Conservation (phyloP, 2,113 vertebrate genomes). For the Gavia stellata region DNA sequence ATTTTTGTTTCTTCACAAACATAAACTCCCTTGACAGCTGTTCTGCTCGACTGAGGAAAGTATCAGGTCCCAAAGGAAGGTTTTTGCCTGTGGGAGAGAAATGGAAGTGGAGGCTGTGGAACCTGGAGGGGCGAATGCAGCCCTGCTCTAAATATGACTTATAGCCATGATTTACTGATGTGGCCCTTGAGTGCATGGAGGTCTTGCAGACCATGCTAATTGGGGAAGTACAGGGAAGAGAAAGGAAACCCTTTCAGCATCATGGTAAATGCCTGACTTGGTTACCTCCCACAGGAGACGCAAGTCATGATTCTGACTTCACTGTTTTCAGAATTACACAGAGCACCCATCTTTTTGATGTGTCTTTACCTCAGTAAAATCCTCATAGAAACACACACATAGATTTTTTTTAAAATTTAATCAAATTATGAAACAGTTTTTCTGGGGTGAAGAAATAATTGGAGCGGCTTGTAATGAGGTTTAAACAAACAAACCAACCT, state of each 20-base stretch:
- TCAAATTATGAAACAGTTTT: background rate
- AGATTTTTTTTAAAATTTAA: background rate
- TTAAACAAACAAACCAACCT: background rate
- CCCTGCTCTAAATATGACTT: background rate
- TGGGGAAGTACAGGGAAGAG: background rate
- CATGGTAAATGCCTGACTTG: background rate
- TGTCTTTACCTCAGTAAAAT: background rate
- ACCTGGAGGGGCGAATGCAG: background rate
- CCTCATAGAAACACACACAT: background rate
- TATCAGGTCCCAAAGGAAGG: background rate
- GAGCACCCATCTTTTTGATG: background rate
- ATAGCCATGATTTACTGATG: background rate
- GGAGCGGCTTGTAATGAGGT: background rate
- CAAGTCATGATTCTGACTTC: background rate
- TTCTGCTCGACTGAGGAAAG: background rate
- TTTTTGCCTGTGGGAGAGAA: background rate
- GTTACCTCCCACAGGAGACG: background rate
- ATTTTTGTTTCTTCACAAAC: conserved; percentile 48
- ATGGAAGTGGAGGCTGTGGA: background rate
- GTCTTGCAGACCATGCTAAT: background rate
- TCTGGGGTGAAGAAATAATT: background rate
- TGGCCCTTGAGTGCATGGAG: background rate
- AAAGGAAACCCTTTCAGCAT: conserved; percentile 27
- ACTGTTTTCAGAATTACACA: background rate
- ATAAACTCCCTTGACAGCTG: conserved; percentile 14